phyloP scores from a whole-genome alignment of 2,113 vertebrate genomes.

The Grammomys surdaster region DNA sequence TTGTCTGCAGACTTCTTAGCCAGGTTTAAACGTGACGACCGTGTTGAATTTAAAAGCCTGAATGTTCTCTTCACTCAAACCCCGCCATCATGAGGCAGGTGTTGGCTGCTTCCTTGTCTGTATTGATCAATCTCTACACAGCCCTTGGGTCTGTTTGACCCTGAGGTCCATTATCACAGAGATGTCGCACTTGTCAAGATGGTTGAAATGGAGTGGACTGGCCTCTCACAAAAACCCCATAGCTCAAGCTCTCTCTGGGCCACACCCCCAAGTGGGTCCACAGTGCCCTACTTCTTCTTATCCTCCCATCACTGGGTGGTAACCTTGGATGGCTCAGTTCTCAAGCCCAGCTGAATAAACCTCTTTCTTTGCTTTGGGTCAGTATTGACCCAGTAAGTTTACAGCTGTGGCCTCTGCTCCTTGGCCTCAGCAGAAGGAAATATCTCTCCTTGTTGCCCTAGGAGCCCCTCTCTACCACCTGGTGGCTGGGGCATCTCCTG shows the following conservation, averaged over 20 bases:
- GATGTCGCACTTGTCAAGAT: rapidly evolving
- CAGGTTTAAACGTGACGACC: rapidly evolving
- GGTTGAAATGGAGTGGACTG: rapidly evolving
- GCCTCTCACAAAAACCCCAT: neutral
- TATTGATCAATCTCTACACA: rapidly evolving
- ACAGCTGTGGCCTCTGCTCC: too few species aligned
- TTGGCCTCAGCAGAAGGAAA: neutral
- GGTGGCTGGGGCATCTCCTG: neutral
- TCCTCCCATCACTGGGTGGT: rapidly evolving
- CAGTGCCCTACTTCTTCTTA: neutral
- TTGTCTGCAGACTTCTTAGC: neutral
- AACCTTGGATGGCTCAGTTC: neutral
- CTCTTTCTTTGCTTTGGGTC: neutral
- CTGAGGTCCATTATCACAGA: neutral
- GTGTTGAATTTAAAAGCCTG: neutral
- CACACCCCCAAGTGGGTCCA: rapidly evolving
- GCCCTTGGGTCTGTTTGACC: neutral
- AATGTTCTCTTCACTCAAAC: rapidly evolving
- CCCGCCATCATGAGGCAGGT: rapidly evolving
- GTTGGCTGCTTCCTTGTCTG: too few species aligned
- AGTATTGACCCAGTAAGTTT: rapidly evolving
- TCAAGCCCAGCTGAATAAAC: neutral
- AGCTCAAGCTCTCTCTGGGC: too few species aligned
- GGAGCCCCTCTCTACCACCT: neutral
- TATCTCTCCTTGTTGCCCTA: too few species aligned